phyloP scores from a whole-genome alignment of 2,888 invertebrate genomes.

The Athripsodes cinereus region DNA sequence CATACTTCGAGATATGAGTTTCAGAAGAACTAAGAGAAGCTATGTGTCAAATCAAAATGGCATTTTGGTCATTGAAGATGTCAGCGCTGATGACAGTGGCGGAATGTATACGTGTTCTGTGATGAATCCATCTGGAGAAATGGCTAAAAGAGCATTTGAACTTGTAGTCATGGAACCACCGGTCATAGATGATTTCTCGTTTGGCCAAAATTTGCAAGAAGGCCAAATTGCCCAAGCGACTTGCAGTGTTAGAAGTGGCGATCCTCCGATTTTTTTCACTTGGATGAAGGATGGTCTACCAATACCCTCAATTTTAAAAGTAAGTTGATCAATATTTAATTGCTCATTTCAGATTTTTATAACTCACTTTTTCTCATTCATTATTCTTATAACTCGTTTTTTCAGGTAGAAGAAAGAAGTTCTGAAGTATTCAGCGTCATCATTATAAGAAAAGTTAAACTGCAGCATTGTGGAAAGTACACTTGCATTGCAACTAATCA shows the following conservation, averaged over 20 bases:
- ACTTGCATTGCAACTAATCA: slow-evolving; percentile 68
- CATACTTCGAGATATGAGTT: neutral
- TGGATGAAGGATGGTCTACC: slow-evolving; percentile 64
- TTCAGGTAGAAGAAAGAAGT: slow-evolving; percentile 58
- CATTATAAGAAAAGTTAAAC: slow-evolving; percentile 63
- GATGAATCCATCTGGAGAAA: slow-evolving; percentile 67
- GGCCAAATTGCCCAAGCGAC: slow-evolving; percentile 80
- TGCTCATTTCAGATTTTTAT: neutral
- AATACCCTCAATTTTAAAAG: slow-evolving; percentile 58
- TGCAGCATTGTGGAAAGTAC: slow-evolving; percentile 65
- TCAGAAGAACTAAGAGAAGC: slow-evolving; percentile 17
- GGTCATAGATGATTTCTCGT: slow-evolving; percentile 71
- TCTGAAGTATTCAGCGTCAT: slow-evolving; percentile 65
- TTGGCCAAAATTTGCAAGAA: slow-evolving; percentile 75
- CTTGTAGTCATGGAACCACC: slow-evolving; percentile 70
- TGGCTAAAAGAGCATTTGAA: slow-evolving; percentile 65
- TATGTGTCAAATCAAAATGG: slow-evolving; percentile 46
- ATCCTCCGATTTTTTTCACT: slow-evolving; percentile 63
- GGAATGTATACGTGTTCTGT: slow-evolving; percentile 76
- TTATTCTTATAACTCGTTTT: slow-evolving; percentile 1
- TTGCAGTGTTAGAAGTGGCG: slow-evolving; percentile 67
- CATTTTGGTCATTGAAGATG: slow-evolving; percentile 53
- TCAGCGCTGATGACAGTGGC: slow-evolving; percentile 60
- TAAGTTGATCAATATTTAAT: slow-evolving; percentile 31
- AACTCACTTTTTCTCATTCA: neutral